Evolutionary conservation across 2,888 invertebrate genomes (phyloP).

Genomic region (Cephus nigrinus): DNA sequence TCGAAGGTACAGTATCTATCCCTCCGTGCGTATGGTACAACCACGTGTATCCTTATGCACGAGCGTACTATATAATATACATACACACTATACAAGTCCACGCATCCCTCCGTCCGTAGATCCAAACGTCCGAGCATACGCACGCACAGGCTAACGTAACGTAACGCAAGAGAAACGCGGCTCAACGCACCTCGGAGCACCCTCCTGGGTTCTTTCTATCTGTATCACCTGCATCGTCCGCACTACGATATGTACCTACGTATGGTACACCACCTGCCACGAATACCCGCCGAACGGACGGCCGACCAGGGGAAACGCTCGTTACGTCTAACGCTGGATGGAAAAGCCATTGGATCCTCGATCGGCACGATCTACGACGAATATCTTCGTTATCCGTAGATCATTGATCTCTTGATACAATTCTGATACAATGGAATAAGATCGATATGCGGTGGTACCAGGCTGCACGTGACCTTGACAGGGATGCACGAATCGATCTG

Average conservation of each 20-base stretch:
- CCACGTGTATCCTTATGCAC: slow-evolving; percentile 17
- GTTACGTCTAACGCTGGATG: background rate
- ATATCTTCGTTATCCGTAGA: background rate
- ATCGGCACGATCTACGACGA: background rate
- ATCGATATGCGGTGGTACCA: background rate
- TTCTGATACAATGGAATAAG: background rate
- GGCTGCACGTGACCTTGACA: background rate
- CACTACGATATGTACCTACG: slow-evolving; percentile 24
- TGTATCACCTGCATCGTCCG: slow-evolving; percentile 42
- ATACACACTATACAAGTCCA: slow-evolving; percentile 6
- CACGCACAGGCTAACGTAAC: slow-evolving; percentile 27
- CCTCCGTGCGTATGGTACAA: slow-evolving; percentile 27
- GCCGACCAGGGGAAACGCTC: slow-evolving; percentile 25
- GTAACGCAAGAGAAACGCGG: slow-evolving; percentile 7
- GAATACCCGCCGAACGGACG: slow-evolving; percentile 29
- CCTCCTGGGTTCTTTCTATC: slow-evolving; percentile 22
- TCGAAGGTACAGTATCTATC: background rate
- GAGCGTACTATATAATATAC: background rate
- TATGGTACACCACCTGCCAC: slow-evolving; percentile 41
- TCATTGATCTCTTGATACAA: background rate
- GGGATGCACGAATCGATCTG: background rate
- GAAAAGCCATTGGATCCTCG: background rate
- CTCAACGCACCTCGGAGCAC: slow-evolving; percentile 19
- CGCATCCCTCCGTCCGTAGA: slow-evolving; percentile 10
- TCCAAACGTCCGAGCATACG: slow-evolving; percentile 14